Evolutionary conservation across 2,888 invertebrate genomes (phyloP).

Genomic region (Chloroclysta siterata): DNA sequence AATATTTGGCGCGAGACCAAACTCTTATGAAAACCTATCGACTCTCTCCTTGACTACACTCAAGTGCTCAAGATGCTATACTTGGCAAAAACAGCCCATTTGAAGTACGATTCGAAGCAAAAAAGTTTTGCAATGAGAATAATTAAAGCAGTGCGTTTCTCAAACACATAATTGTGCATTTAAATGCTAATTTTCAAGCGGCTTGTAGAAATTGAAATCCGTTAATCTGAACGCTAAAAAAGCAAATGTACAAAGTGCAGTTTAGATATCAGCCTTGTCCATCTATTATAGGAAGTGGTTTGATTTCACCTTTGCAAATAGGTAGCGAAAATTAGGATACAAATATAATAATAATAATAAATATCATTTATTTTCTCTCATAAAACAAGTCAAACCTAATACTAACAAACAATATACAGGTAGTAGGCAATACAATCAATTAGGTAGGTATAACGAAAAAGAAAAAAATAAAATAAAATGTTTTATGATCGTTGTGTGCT

Average conservation of each 20-base stretch:
- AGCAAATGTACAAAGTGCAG: constrained; percentile 6
- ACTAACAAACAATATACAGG: too few species aligned
- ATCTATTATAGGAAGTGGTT: constrained; percentile 17
- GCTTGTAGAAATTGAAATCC: constrained; percentile 18
- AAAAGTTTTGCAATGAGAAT: constrained; percentile 9
- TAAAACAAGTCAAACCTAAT: too few species aligned
- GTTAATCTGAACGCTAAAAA: constrained; percentile 12
- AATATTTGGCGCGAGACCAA: constrained; percentile 13
- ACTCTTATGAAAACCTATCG: constrained; percentile 16
- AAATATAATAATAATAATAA: too few species aligned
- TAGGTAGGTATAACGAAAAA: too few species aligned
- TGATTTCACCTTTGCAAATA: constrained; percentile 9
- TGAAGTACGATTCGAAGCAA: background rate
- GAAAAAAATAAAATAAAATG: too few species aligned
- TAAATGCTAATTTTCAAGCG: constrained; percentile 9
- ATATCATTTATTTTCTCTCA: too few species aligned
- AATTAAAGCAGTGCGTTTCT: constrained; percentile 15
- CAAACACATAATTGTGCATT: constrained; percentile 15
- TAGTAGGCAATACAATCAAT: too few species aligned
- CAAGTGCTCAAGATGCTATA: constrained; percentile 11
- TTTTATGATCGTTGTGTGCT: too few species aligned
- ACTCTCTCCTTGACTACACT: constrained; percentile 12
- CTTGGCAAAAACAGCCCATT: constrained; percentile 17
- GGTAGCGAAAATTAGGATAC: constrained; percentile 4
- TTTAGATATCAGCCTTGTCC: constrained; percentile 25